phyloP scores from a whole-genome alignment of 2,888 invertebrate genomes.

The Phragmatobia fuliginosa region DNA sequence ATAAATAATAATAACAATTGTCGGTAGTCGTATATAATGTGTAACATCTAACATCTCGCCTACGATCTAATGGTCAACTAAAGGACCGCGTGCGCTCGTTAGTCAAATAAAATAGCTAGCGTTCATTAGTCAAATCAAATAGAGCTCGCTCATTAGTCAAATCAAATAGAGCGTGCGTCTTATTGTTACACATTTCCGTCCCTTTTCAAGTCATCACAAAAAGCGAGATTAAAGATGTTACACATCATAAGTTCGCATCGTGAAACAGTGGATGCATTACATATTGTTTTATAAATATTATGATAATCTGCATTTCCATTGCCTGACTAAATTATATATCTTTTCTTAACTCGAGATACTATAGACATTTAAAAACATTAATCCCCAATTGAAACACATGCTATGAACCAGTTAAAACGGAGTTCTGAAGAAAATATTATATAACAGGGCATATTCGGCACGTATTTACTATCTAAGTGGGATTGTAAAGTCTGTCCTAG shows the following conservation, averaged over 20 bases:
- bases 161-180: neutral
- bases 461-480: slow-evolving; percentile 64
- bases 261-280: neutral
- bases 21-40: neutral
- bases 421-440: slow-evolving; percentile 34
- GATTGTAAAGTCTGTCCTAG: slow-evolving; percentile 72
- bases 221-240: neutral
- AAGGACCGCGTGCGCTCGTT: neutral
- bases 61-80: neutral
- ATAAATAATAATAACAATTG: neutral
- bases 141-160: neutral
- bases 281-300: neutral
- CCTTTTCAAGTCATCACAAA: neutral
- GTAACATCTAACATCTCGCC: neutral
- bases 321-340: neutral
- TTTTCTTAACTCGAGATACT: slow-evolving; percentile 2
- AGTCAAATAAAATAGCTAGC: neutral
- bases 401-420: slow-evolving; percentile 45
- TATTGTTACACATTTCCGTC: neutral
- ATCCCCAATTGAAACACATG: neutral
- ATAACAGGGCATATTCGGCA: slow-evolving; percentile 40
- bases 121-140: neutral
- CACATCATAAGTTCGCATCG: neutral
- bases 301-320: neutral
- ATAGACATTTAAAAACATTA: neutral